A percentile compares a stretch with the other conserved stretches of the same genome.
Evolutionary conservation across 2,888 invertebrate species (phyloP).

Genomic region (Apotomis capreana): DNA sequence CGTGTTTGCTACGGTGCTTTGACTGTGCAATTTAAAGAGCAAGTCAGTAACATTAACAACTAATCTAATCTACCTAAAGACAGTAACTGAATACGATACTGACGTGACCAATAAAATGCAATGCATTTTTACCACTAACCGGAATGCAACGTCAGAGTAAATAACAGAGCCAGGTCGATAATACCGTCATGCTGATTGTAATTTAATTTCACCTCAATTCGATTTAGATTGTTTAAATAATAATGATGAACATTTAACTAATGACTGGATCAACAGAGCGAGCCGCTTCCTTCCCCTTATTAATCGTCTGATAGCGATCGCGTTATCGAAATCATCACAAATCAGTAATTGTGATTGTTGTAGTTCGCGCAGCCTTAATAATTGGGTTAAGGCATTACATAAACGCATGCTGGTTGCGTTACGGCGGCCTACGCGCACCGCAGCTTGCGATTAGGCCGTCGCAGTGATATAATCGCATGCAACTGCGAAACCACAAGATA

Average conservation of each 20-base stretch:
- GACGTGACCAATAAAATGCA: constrained; percentile 10
- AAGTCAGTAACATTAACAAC: not conserved
- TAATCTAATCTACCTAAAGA: not conserved
- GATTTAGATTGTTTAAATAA: constrained; percentile 3
- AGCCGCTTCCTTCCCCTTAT: constrained; percentile 15
- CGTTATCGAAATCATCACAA: constrained; percentile 31
- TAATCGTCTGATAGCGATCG: constrained; percentile 27
- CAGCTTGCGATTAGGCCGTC: constrained; percentile 4
- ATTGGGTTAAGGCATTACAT: constrained; percentile 44
- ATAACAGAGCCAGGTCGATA: constrained; percentile 5
- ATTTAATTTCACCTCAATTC: not conserved
- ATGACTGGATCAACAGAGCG: constrained; percentile 15
- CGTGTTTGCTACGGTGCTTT: not conserved
- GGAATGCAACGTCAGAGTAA: constrained; percentile 25
- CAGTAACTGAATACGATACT: constrained; percentile 19
- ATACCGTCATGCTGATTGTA: not conserved
- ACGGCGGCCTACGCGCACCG: constrained; percentile 30
- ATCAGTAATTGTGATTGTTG: constrained; percentile 37
- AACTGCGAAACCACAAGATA: constrained; percentile 1
- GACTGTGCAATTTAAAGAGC: not conserved
- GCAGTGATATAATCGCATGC: constrained; percentile 29
- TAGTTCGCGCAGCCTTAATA: constrained; percentile 38
- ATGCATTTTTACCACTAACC: constrained; percentile 31
- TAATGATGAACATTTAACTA: constrained; percentile 13
- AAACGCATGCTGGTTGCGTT: constrained; percentile 40